These are phyloP conservation scores for Triplophysa tibetana DNA, from an alignment of 2,113 vertebrate species.

Conservation along the genomic window DNA sequence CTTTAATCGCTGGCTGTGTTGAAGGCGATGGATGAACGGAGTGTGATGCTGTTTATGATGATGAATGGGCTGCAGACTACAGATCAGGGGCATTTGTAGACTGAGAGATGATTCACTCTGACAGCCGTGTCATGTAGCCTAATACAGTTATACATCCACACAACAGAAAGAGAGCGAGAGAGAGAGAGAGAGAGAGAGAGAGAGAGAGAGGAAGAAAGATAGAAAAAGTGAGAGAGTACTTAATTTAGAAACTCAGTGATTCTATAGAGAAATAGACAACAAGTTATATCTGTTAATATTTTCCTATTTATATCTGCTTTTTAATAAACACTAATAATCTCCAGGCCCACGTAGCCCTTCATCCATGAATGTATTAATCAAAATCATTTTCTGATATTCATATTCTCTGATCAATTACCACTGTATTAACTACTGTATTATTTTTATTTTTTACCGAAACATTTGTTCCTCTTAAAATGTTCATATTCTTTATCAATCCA, in stretches of 20 bases:
- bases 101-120: conserved; percentile 89
- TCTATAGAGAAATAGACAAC: neutral
- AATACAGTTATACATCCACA: conserved; percentile 94
- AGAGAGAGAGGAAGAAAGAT: too few relatives aligned
- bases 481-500: neutral
- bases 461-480: neutral
- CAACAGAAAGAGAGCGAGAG: conserved; percentile 62
- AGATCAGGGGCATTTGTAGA: conserved; percentile 85
- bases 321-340: conserved; percentile 4
- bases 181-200: conserved; percentile 28
- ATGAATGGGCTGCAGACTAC: conserved; percentile 87
- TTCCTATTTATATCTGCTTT: neutral
- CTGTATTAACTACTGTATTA: neutral
- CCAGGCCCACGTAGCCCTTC: neutral
- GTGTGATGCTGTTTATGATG: conserved; percentile 91
- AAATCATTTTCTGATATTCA: too few relatives aligned
- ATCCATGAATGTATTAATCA: too few relatives aligned
- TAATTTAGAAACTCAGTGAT: conserved; percentile 23
- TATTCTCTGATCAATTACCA: neutral
- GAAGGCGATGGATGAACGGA: conserved; percentile 92
- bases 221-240: neutral
- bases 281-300: neutral
- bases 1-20: conserved; percentile 72
- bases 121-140: conserved; percentile 86
- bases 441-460: neutral